These are phyloP conservation scores for Epistrophella euchroma DNA, from an alignment of 2,888 invertebrate genomes.

Conservation along the genomic window DNA sequence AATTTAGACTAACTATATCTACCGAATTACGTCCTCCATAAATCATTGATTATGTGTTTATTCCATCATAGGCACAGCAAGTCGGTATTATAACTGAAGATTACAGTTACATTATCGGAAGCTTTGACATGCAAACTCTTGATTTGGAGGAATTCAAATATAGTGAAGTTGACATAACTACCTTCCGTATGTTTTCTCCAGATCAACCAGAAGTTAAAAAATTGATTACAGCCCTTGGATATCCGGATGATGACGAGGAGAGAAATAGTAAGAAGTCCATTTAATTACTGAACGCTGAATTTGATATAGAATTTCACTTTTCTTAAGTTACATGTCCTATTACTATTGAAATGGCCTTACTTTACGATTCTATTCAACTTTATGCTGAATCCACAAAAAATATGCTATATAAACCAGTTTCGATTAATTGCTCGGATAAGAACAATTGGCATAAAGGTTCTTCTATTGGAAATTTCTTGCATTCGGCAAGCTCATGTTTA, in stretches of 20 bases:
- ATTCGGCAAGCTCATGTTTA: constrained; percentile 77
- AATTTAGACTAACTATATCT: too few relatives aligned
- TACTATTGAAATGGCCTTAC: constrained; percentile 89
- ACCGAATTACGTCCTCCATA: too few relatives aligned
- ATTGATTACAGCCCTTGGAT: constrained; percentile 79
- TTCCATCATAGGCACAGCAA: constrained; percentile 91
- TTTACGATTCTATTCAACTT: constrained; percentile 92
- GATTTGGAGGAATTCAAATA: constrained; percentile 91
- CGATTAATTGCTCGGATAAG: constrained; percentile 86
- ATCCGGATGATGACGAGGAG: constrained; percentile 52
- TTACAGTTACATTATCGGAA: constrained; percentile 92
- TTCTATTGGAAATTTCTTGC: constrained; percentile 91
- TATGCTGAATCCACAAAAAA: constrained; percentile 91
- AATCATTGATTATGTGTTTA: too few relatives aligned
- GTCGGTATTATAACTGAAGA: constrained; percentile 98
- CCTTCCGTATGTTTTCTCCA: constrained; percentile 87
- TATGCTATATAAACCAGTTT: constrained; percentile 84
- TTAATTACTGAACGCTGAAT: neutral
- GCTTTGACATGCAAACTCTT: constrained; percentile 87
- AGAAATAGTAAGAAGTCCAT: constrained; percentile 51
- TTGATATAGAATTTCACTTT: neutral
- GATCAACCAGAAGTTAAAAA: constrained; percentile 85
- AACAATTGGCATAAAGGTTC: constrained; percentile 90
- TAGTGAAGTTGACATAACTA: constrained; percentile 93
- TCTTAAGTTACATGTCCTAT: constrained; percentile 80